These are phyloP conservation scores for Chondrilla cf. caribensis DNA, from an alignment of 37 sponge, comb jelly and placozoan genomes.

Conservation along the genomic window DNA sequence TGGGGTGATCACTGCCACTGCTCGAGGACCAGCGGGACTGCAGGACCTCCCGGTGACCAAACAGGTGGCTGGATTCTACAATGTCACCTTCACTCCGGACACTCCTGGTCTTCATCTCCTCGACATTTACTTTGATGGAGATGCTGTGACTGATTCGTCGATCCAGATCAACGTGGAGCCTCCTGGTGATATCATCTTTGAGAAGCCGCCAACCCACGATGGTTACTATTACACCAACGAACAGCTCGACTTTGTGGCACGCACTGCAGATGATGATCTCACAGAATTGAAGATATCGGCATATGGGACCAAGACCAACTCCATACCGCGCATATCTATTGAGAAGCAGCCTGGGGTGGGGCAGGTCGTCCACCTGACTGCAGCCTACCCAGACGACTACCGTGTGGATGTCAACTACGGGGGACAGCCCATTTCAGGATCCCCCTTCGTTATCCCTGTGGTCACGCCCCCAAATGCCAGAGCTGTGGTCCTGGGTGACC, in stretches of 20 bases:
- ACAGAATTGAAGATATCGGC: conserved; percentile 30
- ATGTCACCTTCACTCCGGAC: conserved; percentile 52
- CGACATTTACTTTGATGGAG: conserved; percentile 38
- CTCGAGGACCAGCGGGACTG: conserved; percentile 18
- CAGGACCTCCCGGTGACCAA: conserved; percentile 2
- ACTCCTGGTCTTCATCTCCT: conserved; percentile 37
- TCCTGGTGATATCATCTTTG: conserved; percentile 35
- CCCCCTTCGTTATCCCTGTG: conserved; percentile 53
- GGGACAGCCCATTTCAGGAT: conserved; percentile 45
- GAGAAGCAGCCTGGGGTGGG: conserved; percentile 33
- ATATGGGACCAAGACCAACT: conserved; percentile 30
- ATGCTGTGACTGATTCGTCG: conserved; percentile 15
- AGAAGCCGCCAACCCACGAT: conserved; percentile 25
- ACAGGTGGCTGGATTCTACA: conserved; percentile 16
- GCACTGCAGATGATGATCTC: conserved; percentile 23
- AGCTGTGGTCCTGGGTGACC: conserved; percentile 45
- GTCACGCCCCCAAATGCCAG: conserved; percentile 27
- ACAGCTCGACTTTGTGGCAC: conserved; percentile 33
- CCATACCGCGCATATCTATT: conserved; percentile 20
- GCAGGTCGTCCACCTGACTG: conserved; percentile 40
- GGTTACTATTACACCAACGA: conserved; percentile 38
- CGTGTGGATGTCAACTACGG: conserved; percentile 44
- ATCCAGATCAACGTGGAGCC: conserved; percentile 37
- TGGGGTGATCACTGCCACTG: conserved; percentile 42
- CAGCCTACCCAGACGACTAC: conserved; percentile 56